A percentile compares a stretch with the other conserved stretches of the same genome.
These are phyloP conservation scores for Eidolon helvum DNA, from an alignment of 2,113 vertebrate species.

Conservation along the genomic window DNA sequence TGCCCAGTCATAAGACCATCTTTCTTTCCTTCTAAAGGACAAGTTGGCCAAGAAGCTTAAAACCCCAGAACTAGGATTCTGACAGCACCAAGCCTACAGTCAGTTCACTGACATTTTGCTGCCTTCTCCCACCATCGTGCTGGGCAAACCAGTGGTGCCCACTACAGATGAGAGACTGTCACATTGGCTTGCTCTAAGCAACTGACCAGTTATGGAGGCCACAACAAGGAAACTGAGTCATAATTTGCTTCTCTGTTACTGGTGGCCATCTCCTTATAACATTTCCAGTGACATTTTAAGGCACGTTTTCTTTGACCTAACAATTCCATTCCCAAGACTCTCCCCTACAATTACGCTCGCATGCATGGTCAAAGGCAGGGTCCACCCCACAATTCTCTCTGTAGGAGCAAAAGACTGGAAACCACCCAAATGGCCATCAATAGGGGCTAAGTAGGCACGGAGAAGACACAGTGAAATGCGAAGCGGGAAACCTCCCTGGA, in stretches of 20 bases:
- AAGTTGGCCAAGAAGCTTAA: background rate
- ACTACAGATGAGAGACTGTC: rapidly evolving
- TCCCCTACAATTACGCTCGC: background rate
- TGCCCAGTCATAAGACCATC: background rate
- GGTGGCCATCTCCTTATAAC: too few relatives aligned
- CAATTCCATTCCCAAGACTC: background rate
- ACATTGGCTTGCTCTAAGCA: background rate
- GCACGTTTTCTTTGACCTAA: background rate
- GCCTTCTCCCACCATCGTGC: rapidly evolving
- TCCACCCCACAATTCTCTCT: background rate
- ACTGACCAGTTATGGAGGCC: background rate
- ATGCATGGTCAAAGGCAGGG: background rate
- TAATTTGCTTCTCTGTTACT: rapidly evolving
- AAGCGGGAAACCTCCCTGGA: background rate
- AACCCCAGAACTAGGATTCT: background rate
- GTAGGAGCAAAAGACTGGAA: background rate
- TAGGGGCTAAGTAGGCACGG: background rate
- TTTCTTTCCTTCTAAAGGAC: background rate
- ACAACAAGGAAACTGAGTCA: background rate
- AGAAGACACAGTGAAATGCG: rapidly evolving
- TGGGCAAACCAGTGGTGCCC: background rate
- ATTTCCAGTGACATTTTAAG: background rate
- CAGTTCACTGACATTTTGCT: too few relatives aligned
- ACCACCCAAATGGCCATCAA: background rate
- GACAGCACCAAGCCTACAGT: background rate